Conservation (phyloP, 2,797 vertebrate genomes). For the Bucorvus abyssinicus region DNA sequence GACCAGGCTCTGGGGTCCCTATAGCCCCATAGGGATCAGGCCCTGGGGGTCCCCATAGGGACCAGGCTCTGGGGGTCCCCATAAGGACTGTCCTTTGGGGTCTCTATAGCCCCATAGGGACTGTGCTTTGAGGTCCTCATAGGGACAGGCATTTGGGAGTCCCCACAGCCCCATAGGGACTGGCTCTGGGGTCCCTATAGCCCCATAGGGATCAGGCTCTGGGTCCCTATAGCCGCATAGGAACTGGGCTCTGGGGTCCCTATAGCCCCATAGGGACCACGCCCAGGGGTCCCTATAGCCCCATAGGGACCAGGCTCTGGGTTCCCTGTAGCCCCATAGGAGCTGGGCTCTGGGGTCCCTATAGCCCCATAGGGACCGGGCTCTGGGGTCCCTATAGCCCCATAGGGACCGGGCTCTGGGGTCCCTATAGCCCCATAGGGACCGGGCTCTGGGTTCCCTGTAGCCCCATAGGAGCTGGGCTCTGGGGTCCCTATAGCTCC, state of each 20-base stretch:
- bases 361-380: background rate
- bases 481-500: background rate
- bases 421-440: background rate
- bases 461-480: too few species aligned
- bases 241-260: background rate
- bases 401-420: background rate
- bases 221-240: background rate
- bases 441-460: background rate
- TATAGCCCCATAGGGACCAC: background rate
- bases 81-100: too few species aligned
- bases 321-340: too few species aligned
- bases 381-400: background rate
- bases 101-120: too few species aligned
- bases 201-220: background rate
- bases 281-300: too few species aligned
- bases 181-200: rapidly evolving
- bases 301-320: background rate
- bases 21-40: too few species aligned
- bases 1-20: rapidly evolving
- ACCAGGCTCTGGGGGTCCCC: background rate
- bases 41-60: too few species aligned
- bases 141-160: background rate
- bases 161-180: too few species aligned
- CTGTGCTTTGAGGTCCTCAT: too few species aligned
- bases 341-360: too few species aligned